A percentile compares a stretch with the other conserved stretches of the same genome.
Evolutionary conservation across 2,888 invertebrate species (phyloP).

Genomic region (Dynastes grantii): DNA sequence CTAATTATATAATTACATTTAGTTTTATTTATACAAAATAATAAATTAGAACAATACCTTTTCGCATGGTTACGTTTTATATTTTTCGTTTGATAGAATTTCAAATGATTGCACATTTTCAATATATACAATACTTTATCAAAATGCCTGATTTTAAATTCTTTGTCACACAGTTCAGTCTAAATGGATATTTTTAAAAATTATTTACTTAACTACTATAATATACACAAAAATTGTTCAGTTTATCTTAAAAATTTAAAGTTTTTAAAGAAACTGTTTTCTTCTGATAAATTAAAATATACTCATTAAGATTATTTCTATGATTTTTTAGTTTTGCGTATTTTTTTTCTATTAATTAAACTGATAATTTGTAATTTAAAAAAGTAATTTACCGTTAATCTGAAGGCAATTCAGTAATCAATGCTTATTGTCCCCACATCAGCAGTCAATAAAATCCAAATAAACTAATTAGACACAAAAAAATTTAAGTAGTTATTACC

Average conservation of each 20-base stretch:
- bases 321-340: background rate
- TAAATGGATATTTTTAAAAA: conserved; percentile 29
- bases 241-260: background rate
- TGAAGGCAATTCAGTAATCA: no score
- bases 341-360: background rate
- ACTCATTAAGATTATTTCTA: no score
- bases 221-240: background rate
- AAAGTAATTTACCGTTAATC: no score
- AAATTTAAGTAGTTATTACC: no score
- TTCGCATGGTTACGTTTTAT: conserved; percentile 16
- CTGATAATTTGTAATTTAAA: no score
- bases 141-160: conserved; percentile 46
- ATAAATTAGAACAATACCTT: conserved; percentile 66
- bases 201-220: background rate
- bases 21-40: conserved; percentile 62
- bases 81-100: conserved; percentile 18
- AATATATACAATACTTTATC: conserved; percentile 27
- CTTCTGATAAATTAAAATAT: no score
- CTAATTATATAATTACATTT: conserved; percentile 64
- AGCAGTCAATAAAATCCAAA: no score
- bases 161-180: conserved; percentile 41
- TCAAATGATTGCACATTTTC: conserved; percentile 40
- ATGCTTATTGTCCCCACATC: no score
- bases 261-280: no score
- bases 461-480: no score